Percentiles rank a stretch among this genome's conserved stretches.
These are phyloP conservation scores for Aspidiotus destructor DNA, from an alignment of 2,888 invertebrate species.

Conservation along the genomic window DNA sequence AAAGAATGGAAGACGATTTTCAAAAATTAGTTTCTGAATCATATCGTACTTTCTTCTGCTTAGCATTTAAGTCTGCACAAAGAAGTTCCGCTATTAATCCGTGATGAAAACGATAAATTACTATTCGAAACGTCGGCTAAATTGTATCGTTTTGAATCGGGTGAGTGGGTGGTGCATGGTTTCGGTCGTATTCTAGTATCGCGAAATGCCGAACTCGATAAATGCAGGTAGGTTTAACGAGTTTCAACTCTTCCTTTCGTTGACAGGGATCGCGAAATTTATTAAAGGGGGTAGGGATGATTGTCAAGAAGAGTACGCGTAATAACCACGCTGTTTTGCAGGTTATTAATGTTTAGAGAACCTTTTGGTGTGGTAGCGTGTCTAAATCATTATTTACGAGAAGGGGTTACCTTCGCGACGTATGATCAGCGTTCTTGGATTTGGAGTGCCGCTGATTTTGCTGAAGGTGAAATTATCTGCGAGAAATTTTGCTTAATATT, in stretches of 20 bases:
- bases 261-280: not conserved
- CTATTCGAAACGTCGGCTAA: slow-evolving; percentile 76
- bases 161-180: slow-evolving; percentile 90
- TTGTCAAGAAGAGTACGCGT: not conserved
- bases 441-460: slow-evolving; percentile 62
- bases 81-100: slow-evolving; percentile 47
- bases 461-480: slow-evolving; percentile 58
- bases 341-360: slow-evolving; percentile 85
- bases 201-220: slow-evolving; percentile 54
- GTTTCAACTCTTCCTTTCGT: too few relatives aligned
- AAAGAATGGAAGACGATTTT: too few relatives aligned
- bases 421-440: slow-evolving; percentile 48
- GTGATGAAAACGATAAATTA: slow-evolving; percentile 67
- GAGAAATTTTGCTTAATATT: slow-evolving; percentile 72
- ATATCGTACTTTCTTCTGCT: not conserved
- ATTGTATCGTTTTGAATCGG: slow-evolving; percentile 49
- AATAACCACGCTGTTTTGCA: slow-evolving; percentile 41
- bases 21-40: too few relatives aligned
- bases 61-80: slow-evolving; percentile 12
- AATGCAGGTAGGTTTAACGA: slow-evolving; percentile 39
- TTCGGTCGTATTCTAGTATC: slow-evolving; percentile 77
- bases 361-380: slow-evolving; percentile 72
- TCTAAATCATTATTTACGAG: slow-evolving; percentile 65
- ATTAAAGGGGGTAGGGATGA: not conserved
- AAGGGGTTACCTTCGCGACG: slow-evolving; percentile 55